Base-by-base conservation (phyloP, 2,113 vertebrate genomes). In the Pungitius pungitius region DNA sequence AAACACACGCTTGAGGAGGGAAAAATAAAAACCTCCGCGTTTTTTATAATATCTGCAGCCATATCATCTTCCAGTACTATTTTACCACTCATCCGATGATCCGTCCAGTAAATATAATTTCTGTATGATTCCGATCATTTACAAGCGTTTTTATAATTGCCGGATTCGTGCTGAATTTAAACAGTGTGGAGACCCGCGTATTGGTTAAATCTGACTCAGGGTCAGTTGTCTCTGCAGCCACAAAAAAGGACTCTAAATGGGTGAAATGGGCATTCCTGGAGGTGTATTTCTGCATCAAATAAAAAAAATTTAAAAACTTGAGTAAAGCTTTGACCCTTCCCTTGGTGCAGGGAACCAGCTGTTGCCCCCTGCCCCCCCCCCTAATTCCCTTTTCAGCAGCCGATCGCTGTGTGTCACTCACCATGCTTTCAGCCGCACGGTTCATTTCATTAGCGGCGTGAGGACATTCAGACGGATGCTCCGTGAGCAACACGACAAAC, bases 341-440 rank as follows among this genome's bases (percentile, higher is more conserved):
- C 24, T 0, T 2, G 13, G 67, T 55, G 65, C 67, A n/a, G n/a
- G 42, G 57, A 80, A 75, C 78, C 86, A 83, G 75, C 84, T 84
- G 81, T 64, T 61, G 55, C 73, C n/a, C n/a, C n/a, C n/a, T n/a
- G n/a, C n/a, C n/a, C n/a, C n/a, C n/a, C n/a, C n/a, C n/a, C n/a
- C n/a, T 67, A 42, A 56, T 78, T 76, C 55, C 14, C 4, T 51
- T 69, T 39, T 81, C 18, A 24, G 65, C 11, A 47, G 73, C 55
- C 13, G 49, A 20, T 20, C 73, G 7, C 5, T 40, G 54, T 79
- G 52, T 67, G 78, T 83, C 75, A 75, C 43, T 54, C 37, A 42
- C 42, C 59, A 27, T 68, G 72, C 63, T 55, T 54, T 65, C 7
- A n/a, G n/a, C n/a, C n/a, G n/a, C n/a, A 49, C 8, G 33, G 35